Evolutionary conservation across 1,140 invertebrate genomes (phyloP).

Genomic region (Pseudomyrmex dendroicus): DNA sequence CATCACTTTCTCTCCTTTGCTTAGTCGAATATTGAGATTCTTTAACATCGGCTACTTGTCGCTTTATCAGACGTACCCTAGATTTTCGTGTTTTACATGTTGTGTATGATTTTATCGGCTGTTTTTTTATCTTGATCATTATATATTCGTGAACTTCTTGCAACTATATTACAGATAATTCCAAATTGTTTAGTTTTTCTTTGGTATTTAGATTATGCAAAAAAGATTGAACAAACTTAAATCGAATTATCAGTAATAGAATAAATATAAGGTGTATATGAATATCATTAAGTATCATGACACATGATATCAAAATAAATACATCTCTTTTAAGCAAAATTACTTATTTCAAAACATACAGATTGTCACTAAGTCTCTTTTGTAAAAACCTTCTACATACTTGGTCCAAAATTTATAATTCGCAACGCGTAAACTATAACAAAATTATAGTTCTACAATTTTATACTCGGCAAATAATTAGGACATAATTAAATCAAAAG

Average conservation of each 20-base stretch:
- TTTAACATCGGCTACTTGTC: constrained; percentile 46
- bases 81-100: constrained; percentile 61
- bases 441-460: constrained; percentile 41
- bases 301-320: neutral
- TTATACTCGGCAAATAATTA: neutral
- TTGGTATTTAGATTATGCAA: neutral
- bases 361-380: constrained; percentile 41
- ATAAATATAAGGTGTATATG: neutral
- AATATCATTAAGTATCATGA: neutral
- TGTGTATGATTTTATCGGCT: constrained; percentile 37
- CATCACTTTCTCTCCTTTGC: neutral
- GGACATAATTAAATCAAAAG: neutral
- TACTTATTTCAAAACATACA: neutral
- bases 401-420: constrained; percentile 43
- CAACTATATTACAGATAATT: constrained; percentile 6
- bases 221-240: neutral
- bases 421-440: constrained; percentile 12
- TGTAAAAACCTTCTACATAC: constrained; percentile 21
- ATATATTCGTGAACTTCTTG: neutral
- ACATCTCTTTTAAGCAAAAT: neutral
- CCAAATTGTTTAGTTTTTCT: neutral
- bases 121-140: neutral
- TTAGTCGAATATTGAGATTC: neutral
- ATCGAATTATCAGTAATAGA: neutral
- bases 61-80: constrained; percentile 39